These are phyloP conservation scores for Formica exsecta DNA, from an alignment of 1,140 invertebrate species.

Conservation along the genomic window DNA sequence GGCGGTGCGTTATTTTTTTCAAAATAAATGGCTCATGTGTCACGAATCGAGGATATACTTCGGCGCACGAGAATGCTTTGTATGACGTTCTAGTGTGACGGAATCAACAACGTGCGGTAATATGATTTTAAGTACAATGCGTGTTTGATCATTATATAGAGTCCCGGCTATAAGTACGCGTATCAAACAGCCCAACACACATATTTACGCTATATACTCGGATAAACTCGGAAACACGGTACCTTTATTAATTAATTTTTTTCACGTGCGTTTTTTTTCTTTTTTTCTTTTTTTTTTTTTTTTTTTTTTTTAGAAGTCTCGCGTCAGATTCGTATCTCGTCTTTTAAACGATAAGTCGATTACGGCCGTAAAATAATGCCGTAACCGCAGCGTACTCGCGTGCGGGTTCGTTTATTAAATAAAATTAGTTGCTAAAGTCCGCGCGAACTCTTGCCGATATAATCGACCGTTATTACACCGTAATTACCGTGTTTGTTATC, in stretches of 20 bases:
- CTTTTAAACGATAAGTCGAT: no score
- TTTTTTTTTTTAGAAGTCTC: no score
- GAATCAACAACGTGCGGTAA: background rate
- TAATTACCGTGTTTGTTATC: conserved; percentile 41
- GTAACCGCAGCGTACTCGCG: no score
- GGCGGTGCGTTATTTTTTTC: background rate
- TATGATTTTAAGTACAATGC: conserved; percentile 17
- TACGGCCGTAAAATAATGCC: no score
- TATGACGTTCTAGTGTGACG: background rate
- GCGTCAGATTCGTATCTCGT: no score
- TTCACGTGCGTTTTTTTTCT: background rate
- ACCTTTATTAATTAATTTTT: background rate
- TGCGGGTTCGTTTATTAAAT: background rate
- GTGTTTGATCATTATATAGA: conserved; percentile 1
- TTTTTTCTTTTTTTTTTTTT: no score
- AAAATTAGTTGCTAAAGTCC: background rate
- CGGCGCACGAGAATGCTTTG: conserved; percentile 22
- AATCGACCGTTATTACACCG: background rate
- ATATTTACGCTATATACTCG: background rate
- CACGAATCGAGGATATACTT: conserved; percentile 29
- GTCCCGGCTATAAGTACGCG: background rate
- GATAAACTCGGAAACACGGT: background rate
- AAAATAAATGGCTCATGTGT: conserved; percentile 22
- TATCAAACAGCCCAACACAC: conserved; percentile 1
- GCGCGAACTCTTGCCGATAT: background rate